A percentile compares a stretch with the other conserved stretches of the same genome.
Conservation (phyloP, 1,140 invertebrate species). For the Achatina immaculata region DNA sequence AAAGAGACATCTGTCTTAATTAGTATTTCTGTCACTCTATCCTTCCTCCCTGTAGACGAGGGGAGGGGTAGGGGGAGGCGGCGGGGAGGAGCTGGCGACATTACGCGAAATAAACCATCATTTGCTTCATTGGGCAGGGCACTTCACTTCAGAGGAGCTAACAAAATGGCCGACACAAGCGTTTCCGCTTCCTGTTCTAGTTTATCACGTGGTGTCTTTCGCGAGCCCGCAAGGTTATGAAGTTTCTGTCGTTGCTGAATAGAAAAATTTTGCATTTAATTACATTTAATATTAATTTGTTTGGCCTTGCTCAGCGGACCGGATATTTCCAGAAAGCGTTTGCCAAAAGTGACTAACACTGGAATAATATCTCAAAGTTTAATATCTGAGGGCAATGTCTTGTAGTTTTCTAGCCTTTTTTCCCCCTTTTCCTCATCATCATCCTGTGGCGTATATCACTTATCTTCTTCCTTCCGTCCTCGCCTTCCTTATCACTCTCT, state of each 20-base stretch:
- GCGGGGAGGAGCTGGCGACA: background rate
- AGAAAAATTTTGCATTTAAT: background rate
- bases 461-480: too few relatives aligned
- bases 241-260: background rate
- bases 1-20: conserved; percentile 22
- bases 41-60: background rate
- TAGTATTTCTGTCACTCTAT: conserved; percentile 2
- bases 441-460: too few relatives aligned
- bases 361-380: too few relatives aligned
- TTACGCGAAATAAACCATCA: conserved; percentile 15
- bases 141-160: background rate
- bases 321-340: too few relatives aligned
- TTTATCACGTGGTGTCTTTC: background rate
- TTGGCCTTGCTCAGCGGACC: too few relatives aligned
- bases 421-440: too few relatives aligned
- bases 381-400: too few relatives aligned
- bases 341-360: too few relatives aligned
- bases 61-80: too few relatives aligned
- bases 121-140: conserved; percentile 7
- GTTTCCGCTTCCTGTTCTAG: conserved; percentile 7
- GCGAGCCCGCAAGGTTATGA: background rate
- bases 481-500: too few relatives aligned
- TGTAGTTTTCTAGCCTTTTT: too few relatives aligned
- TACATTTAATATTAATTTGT: background rate
- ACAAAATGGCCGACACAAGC: conserved; percentile 5